phyloP scores from a whole-genome alignment of 2,113 vertebrate genomes.

The Grammatotria lemairii region DNA sequence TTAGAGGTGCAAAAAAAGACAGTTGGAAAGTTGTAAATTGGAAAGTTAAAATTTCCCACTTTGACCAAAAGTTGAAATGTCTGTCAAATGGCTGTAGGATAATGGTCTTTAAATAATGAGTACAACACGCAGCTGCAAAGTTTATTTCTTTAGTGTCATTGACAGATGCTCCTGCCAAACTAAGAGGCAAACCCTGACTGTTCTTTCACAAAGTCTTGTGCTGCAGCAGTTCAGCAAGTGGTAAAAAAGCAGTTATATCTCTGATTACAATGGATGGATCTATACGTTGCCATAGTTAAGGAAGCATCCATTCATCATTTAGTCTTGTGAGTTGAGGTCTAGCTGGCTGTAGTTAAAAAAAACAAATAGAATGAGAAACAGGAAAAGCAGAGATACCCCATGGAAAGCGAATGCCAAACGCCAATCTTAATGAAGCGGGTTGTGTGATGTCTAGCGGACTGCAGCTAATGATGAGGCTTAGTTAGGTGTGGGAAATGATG shows the following conservation, averaged over 20 bases:
- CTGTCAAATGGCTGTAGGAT: neutral
- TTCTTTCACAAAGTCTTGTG: neutral
- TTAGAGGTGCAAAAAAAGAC: neutral
- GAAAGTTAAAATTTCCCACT: neutral
- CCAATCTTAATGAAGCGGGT: conserved; percentile 18
- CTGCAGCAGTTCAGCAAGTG: neutral
- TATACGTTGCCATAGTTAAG: neutral
- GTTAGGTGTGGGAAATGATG: conserved; percentile 1
- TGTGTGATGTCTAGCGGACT: conserved; percentile 33
- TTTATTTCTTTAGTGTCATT: neutral
- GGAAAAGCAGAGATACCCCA: neutral
- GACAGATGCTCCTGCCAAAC: neutral
- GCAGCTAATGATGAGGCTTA: conserved; percentile 43
- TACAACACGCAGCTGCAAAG: neutral
- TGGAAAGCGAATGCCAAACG: conserved; percentile 29
- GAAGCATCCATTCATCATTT: conserved; percentile 1
- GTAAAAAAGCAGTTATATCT: neutral
- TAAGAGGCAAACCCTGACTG: neutral
- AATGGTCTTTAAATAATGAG: neutral
- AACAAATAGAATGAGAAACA: neutral
- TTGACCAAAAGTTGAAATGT: neutral
- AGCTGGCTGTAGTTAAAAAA: neutral
- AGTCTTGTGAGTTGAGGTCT: neutral
- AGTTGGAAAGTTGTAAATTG: neutral
- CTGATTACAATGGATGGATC: neutral